phyloP scores from a whole-genome alignment of 2,888 invertebrate species.

The Pterostichus niger region DNA sequence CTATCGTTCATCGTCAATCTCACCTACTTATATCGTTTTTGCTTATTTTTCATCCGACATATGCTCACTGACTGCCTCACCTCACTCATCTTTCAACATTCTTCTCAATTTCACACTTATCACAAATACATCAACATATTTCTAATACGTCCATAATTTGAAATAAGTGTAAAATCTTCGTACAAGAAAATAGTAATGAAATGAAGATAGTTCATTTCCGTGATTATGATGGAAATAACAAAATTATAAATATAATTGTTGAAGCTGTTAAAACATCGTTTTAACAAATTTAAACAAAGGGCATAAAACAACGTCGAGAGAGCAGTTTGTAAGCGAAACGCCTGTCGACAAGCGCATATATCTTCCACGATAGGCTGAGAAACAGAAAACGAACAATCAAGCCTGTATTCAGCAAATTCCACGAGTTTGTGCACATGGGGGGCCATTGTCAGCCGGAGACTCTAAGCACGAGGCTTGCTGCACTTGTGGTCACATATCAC shows the following conservation, averaged over 20 bases:
- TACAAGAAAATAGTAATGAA: too few relatives aligned
- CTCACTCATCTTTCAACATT: too few relatives aligned
- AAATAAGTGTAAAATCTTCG: not conserved
- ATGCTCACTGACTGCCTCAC: too few relatives aligned
- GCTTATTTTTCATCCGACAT: too few relatives aligned
- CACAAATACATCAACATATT: too few relatives aligned
- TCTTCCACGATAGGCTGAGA: slow-evolving; percentile 46
- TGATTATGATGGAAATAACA: too few relatives aligned
- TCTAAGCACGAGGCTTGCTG: not conserved
- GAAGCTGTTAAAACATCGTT: slow-evolving; percentile 45
- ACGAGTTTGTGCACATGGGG: slow-evolving; percentile 48
- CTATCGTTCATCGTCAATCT: too few relatives aligned
- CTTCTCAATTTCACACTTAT: too few relatives aligned
- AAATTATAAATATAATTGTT: slow-evolving; percentile 34
- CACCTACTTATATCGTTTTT: too few relatives aligned
- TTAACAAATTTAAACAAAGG: slow-evolving; percentile 49
- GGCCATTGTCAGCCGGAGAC: slow-evolving; percentile 31
- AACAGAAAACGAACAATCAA: slow-evolving; percentile 38
- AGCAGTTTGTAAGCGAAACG: slow-evolving; percentile 55
- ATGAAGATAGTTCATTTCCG: too few relatives aligned
- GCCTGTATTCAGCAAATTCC: slow-evolving; percentile 38
- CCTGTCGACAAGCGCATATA: slow-evolving; percentile 54
- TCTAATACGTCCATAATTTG: too few relatives aligned
- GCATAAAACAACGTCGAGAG: slow-evolving; percentile 45
- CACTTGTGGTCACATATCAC: slow-evolving; percentile 36